phyloP scores from a whole-genome alignment of 1,140 invertebrate species.

The Drosophila funebris region DNA sequence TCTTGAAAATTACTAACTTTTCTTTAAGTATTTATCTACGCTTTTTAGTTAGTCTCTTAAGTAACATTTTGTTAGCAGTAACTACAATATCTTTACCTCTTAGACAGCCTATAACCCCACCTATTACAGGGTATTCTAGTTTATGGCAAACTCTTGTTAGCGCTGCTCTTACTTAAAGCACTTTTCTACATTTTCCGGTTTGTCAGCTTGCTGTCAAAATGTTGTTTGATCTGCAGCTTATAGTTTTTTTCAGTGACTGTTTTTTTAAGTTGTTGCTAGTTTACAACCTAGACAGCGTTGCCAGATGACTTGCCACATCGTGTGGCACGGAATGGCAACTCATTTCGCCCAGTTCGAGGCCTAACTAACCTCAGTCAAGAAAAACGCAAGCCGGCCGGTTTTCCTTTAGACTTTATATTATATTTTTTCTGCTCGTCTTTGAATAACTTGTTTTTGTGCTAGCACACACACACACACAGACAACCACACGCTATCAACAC shows the following conservation, averaged over 20 bases:
- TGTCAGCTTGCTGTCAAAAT: slow-evolving; percentile 7
- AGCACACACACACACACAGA: slow-evolving; percentile 1
- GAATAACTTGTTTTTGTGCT: slow-evolving; percentile 36
- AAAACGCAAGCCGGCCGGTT: slow-evolving; percentile 51
- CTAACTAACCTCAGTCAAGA: slow-evolving; percentile 72
- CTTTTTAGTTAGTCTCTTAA: no score
- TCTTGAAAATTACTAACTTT: background rate
- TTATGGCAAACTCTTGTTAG: background rate
- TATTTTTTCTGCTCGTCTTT: slow-evolving; percentile 6
- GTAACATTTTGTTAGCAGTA: no score
- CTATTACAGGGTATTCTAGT: background rate
- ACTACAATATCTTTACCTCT: no score
- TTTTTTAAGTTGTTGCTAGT: background rate
- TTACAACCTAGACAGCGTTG: background rate
- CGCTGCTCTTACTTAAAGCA: background rate
- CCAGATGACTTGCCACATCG: slow-evolving; percentile 16
- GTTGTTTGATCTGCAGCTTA: slow-evolving; percentile 5
- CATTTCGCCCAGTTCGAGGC: slow-evolving; percentile 1
- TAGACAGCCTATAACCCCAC: no score
- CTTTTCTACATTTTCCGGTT: background rate
- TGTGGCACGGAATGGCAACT: slow-evolving; percentile 43
- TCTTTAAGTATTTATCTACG: no score
- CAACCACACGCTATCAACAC: slow-evolving; percentile 12
- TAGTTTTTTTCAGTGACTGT: background rate
- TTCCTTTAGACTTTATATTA: slow-evolving; percentile 16